Evolutionary conservation across 2,113 vertebrate species (phyloP).

Genomic region (Forbesichthys papilliferus): DNA sequence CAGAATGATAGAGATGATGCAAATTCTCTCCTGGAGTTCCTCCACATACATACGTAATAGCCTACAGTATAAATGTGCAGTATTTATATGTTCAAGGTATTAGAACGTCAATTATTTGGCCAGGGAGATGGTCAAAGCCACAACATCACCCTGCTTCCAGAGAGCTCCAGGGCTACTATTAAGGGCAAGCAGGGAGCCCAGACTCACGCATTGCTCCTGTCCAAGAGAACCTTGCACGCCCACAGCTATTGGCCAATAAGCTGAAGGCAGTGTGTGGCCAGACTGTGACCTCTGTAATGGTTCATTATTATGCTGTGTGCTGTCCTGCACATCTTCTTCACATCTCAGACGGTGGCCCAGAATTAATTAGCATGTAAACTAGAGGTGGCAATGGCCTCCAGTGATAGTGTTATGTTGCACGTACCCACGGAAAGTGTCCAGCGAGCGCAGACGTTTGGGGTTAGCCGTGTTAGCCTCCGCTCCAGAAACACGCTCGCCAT

Average conservation of each 20-base stretch:
- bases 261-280: constrained; percentile 74
- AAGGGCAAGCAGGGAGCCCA: constrained; percentile 75
- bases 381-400: constrained; percentile 49
- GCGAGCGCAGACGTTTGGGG: constrained; percentile 65
- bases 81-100: constrained; percentile 72
- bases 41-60: constrained; percentile 29
- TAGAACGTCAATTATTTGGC: constrained; percentile 79
- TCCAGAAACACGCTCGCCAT: constrained; percentile 18
- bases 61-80: too few species aligned
- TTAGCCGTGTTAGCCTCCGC: constrained; percentile 18
- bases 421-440: constrained; percentile 76
- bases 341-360: constrained; percentile 42
- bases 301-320: constrained; percentile 50
- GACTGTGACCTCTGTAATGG: constrained; percentile 75
- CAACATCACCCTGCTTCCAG: constrained; percentile 80
- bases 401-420: constrained; percentile 35
- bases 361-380: constrained; percentile 52
- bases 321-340: constrained; percentile 57
- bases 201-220: constrained; percentile 79
- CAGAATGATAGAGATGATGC: constrained; percentile 38
- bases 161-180: constrained; percentile 84
- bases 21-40: constrained; percentile 54
- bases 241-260: constrained; percentile 67
- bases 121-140: constrained; percentile 75
- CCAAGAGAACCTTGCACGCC: constrained; percentile 66